A percentile compares a stretch with the other conserved stretches of the same genome.
Conservation (phyloP, 2,113 vertebrate genomes). For the Osmerus eperlanus region DNA sequence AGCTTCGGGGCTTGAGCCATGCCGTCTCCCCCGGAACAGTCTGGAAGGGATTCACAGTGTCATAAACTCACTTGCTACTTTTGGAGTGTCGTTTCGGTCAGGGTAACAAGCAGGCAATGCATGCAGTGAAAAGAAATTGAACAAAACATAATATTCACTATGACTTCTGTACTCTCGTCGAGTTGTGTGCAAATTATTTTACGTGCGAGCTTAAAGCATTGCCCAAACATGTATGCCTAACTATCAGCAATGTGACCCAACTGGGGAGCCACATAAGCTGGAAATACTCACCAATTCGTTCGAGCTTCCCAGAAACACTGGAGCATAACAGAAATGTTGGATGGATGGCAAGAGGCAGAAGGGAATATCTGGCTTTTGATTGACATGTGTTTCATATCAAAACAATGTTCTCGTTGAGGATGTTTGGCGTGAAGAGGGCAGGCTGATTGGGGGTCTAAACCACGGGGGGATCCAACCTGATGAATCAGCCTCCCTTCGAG, state of each 20-base stretch:
- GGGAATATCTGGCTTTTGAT: slow-evolving; percentile 51
- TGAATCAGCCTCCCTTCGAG: slow-evolving; percentile 44
- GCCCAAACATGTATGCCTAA: slow-evolving; percentile 20
- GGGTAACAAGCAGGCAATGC: too few species aligned
- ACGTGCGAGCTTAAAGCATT: background rate
- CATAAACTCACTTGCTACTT: too few species aligned
- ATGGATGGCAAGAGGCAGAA: slow-evolving; percentile 19
- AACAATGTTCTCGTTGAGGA: slow-evolving; percentile 54
- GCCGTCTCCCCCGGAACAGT: background rate
- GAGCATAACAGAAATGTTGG: slow-evolving; percentile 7
- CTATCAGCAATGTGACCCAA: background rate
- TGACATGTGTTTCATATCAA: slow-evolving; percentile 59
- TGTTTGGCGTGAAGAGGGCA: slow-evolving; percentile 25
- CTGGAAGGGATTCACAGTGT: too few species aligned
- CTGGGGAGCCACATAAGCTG: slow-evolving; percentile 17
- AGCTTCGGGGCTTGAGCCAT: background rate
- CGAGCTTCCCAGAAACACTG: slow-evolving; percentile 20
- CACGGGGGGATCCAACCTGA: slow-evolving; percentile 46
- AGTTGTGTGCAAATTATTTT: background rate
- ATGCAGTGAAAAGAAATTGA: too few species aligned
- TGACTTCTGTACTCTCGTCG: too few species aligned
- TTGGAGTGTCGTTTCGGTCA: too few species aligned
- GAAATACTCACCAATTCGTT: slow-evolving; percentile 28
- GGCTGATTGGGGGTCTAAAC: slow-evolving; percentile 12
- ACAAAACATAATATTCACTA: too few species aligned